These are phyloP conservation scores for Botia almorhae DNA, from an alignment of 2,797 vertebrate species.

Conservation along the genomic window DNA sequence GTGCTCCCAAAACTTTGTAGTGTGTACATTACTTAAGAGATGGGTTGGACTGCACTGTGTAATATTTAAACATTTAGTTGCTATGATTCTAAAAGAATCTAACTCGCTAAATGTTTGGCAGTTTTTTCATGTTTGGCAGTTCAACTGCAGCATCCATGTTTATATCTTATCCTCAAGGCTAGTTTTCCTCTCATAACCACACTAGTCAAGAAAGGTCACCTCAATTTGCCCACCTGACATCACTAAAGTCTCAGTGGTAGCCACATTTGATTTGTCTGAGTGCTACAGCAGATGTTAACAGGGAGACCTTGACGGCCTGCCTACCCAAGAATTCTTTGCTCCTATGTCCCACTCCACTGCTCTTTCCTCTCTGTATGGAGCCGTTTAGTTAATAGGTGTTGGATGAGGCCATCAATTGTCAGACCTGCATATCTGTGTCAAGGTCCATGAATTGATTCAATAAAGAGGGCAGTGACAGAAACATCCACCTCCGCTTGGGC, in stretches of 20 bases:
- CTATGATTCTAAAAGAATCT: background rate
- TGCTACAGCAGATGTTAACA: conserved; percentile 9
- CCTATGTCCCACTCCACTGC: background rate
- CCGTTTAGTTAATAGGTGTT: conserved; percentile 40
- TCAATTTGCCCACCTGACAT: background rate
- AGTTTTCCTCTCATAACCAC: background rate
- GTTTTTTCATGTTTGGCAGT: background rate
- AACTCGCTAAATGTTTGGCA: no score
- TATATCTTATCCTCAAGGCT: background rate
- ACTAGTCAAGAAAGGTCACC: conserved; percentile 1
- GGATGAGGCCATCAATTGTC: conserved; percentile 49
- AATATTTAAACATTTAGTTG: background rate
- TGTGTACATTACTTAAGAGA: background rate
- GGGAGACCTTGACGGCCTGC: background rate
- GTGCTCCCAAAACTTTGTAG: background rate
- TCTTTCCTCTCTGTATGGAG: conserved; percentile 14
- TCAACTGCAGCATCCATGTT: background rate
- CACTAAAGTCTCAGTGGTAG: background rate
- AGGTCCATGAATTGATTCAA: conserved; percentile 34
- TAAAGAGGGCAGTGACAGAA: conserved; percentile 41
- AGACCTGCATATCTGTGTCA: conserved; percentile 13
- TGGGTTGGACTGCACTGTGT: background rate
- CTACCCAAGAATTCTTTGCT: no score
- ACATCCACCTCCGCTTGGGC: background rate
- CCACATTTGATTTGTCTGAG: conserved; percentile 11